Evolutionary conservation across 2,797 vertebrate genomes (phyloP).

Genomic region (Taeniopygia guttata): DNA sequence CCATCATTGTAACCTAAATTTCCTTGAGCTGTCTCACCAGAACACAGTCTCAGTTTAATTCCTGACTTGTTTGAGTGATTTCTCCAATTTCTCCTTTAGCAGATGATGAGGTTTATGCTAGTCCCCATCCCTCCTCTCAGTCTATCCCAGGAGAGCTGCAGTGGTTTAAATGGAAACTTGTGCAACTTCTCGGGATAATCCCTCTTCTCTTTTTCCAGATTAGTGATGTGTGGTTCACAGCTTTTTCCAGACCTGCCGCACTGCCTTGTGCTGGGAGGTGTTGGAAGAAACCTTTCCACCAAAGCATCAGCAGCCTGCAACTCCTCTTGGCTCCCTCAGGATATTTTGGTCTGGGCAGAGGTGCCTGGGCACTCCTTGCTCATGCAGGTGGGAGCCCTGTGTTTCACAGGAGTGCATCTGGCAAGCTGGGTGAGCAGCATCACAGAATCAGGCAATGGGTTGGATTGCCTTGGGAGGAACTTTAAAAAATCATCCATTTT

Average conservation of each 20-base stretch:
- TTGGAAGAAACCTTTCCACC: not conserved
- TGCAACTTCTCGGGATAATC: not conserved
- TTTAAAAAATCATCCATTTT: not conserved
- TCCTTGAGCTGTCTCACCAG: not conserved
- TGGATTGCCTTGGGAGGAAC: not conserved
- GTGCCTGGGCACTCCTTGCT: not conserved
- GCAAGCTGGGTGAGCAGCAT: not conserved
- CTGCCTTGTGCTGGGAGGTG: fast-evolving
- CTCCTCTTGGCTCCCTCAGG: not conserved
- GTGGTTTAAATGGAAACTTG: not conserved
- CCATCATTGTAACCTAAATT: conserved; percentile 35
- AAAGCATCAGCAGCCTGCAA: not conserved
- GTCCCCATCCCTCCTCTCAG: not conserved
- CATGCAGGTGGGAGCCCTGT: not conserved
- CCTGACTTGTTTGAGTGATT: not conserved
- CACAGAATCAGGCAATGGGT: too few relatives aligned
- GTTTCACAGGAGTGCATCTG: conserved; percentile 6
- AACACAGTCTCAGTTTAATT: conserved; percentile 17
- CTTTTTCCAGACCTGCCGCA: not conserved
- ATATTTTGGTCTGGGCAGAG: not conserved
- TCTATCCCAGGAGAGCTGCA: not conserved
- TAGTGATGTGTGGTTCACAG: not conserved
- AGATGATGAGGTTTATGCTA: not conserved
- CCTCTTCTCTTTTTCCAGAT: not conserved
- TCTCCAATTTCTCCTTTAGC: conserved; percentile 15